Evolutionary conservation across 2,888 invertebrate species (phyloP).

Genomic region (Chaetogeoica ovagalla): DNA sequence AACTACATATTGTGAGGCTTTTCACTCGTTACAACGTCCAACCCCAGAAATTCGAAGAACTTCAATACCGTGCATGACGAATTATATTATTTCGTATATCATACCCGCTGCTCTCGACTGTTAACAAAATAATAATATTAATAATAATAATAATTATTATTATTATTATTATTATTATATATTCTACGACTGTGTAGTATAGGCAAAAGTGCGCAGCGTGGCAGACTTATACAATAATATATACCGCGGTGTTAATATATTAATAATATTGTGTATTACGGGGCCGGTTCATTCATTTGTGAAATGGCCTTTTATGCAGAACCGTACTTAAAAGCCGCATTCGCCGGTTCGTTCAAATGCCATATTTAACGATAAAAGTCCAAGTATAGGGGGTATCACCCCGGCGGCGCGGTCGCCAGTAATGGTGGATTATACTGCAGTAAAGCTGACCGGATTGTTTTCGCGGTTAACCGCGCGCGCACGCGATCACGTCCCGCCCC

Average conservation of each 20-base stretch:
- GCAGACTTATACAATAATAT: not conserved
- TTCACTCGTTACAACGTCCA: too few relatives aligned
- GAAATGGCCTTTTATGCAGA: slow-evolving; percentile 41
- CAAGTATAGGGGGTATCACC: not conserved
- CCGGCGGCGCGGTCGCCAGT: slow-evolving; percentile 6
- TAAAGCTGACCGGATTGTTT: slow-evolving; percentile 35
- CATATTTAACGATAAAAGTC: slow-evolving; percentile 35
- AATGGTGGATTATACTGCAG: slow-evolving; percentile 29
- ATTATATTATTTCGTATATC: too few relatives aligned
- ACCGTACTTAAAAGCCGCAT: slow-evolving; percentile 20
- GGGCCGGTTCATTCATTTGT: slow-evolving; percentile 23
- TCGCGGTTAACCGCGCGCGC: slow-evolving; percentile 24
- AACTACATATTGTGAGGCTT: too few relatives aligned
- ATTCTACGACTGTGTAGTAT: too few relatives aligned
- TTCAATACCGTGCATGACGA: too few relatives aligned
- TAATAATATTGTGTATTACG: not conserved
- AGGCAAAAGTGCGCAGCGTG: too few relatives aligned
- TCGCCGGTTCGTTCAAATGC: slow-evolving; percentile 30
- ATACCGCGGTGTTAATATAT: not conserved
- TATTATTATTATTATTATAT: too few relatives aligned
- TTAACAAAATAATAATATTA: too few relatives aligned
- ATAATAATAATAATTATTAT: too few relatives aligned
- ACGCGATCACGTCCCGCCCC: not conserved
- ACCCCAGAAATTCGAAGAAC: too few relatives aligned
- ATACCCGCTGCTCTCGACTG: too few relatives aligned